These are phyloP conservation scores for Drosophila sturtevanti DNA, from an alignment of 1,140 invertebrate species.

Conservation along the genomic window DNA sequence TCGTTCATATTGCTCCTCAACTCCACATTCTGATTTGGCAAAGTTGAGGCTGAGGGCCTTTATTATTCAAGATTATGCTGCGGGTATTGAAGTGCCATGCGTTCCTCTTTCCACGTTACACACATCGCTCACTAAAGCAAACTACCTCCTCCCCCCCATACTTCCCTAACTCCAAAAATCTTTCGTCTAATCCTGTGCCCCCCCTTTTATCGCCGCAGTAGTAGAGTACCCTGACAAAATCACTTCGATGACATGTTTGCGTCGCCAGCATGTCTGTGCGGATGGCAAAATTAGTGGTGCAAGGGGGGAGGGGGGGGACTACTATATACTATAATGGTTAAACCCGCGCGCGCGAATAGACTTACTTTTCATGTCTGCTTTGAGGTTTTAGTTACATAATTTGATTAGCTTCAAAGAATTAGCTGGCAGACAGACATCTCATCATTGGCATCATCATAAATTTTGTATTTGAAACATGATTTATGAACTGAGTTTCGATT, in stretches of 20 bases:
- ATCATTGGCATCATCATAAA: constrained; percentile 57
- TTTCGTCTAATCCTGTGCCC: constrained; percentile 10
- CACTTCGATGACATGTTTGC: constrained; percentile 75
- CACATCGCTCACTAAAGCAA: constrained; percentile 40
- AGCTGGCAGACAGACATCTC: constrained; percentile 40
- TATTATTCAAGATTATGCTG: constrained; percentile 79
- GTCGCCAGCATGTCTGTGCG: constrained; percentile 74
- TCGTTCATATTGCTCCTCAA: not conserved
- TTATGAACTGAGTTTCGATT: constrained; percentile 64
- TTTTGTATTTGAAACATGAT: constrained; percentile 68
- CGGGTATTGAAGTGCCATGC: constrained; percentile 64
- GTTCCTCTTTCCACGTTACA: constrained; percentile 26
- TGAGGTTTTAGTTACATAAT: constrained; percentile 70
- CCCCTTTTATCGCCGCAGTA: too few species aligned
- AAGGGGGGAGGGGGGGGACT: too few species aligned
- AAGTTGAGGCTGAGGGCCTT: constrained; percentile 37
- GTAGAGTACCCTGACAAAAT: not conserved
- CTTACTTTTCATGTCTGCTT: constrained; percentile 32
- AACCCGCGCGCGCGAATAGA: constrained; percentile 29
- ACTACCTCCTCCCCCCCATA: not conserved
- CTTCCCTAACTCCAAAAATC: not conserved
- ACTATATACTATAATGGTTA: constrained; percentile 48
- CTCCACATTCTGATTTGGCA: constrained; percentile 12
- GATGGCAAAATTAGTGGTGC: constrained; percentile 29
- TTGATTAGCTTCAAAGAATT: constrained; percentile 62